phyloP scores from a whole-genome alignment of 2,888 invertebrate species.

The Amblyjoppa fuscipennis region DNA sequence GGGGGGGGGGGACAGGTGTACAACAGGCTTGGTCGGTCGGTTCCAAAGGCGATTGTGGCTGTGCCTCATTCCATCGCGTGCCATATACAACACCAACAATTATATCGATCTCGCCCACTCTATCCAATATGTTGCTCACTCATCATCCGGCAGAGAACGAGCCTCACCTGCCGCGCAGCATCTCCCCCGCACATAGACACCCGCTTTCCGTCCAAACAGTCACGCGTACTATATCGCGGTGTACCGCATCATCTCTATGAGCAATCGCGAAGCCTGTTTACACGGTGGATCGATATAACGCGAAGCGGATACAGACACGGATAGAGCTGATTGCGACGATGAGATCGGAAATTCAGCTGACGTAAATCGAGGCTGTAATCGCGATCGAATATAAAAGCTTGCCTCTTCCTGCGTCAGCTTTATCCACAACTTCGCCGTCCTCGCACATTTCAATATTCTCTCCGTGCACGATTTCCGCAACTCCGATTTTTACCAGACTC shows the following conservation, averaged over 20 bases:
- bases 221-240: conserved; percentile 18
- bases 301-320: conserved; percentile 14
- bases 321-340: conserved; percentile 7
- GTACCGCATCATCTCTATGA: conserved; percentile 43
- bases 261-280: conserved; percentile 51
- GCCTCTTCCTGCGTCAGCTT: not conserved
- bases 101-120: conserved; percentile 5
- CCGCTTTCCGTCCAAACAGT: conserved; percentile 11
- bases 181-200: not conserved
- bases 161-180: not conserved
- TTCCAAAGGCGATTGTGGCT: conserved; percentile 5
- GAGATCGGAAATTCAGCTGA: conserved; percentile 15
- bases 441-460: not conserved
- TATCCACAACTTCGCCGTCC: not conserved
- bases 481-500: not conserved
- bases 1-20: not conserved
- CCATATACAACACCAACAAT: conserved; percentile 7
- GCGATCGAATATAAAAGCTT: conserved; percentile 2
- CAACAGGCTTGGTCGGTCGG: not conserved
- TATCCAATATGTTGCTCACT: not conserved
- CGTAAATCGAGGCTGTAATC: not conserved
- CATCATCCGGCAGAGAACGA: conserved; percentile 1
- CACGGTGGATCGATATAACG: conserved; percentile 17
- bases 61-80: not conserved
- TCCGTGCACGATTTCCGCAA: not conserved